Percentiles rank a stretch among this genome's conserved stretches.
phyloP scores from a whole-genome alignment of 2,888 invertebrate genomes.

The Sminthurides aquaticus region DNA sequence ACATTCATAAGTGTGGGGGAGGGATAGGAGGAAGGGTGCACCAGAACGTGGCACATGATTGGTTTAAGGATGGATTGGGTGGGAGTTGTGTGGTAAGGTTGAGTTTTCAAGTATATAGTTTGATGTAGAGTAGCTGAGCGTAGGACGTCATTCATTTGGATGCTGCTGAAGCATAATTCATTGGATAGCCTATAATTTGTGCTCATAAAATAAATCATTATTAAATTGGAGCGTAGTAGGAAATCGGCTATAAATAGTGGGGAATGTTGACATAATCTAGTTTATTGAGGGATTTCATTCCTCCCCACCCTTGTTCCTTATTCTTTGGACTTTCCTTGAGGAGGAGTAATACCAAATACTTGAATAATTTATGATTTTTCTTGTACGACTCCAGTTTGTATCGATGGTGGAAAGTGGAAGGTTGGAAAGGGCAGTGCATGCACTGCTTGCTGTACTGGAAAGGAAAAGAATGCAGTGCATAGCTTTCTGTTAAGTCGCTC shows the following conservation, averaged over 20 bases:
- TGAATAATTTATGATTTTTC: no score
- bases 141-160: not conserved
- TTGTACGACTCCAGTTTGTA: no score
- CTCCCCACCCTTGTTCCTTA: slow-evolving; percentile 32
- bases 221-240: slow-evolving; percentile 43
- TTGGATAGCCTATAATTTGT: slow-evolving; percentile 43
- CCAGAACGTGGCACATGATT: no score
- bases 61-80: not conserved
- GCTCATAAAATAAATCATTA: slow-evolving; percentile 44
- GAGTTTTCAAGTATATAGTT: not conserved
- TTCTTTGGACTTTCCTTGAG: no score
- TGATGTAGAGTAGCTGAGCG: not conserved
- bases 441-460: no score
- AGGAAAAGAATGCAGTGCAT: no score
- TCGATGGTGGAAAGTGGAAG: no score
- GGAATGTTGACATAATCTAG: slow-evolving; percentile 44
- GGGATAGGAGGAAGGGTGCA: no score
- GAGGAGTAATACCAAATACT: no score
- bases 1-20: not conserved
- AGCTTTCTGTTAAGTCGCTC: no score
- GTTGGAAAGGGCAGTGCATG: no score
- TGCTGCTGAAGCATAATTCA: slow-evolving; percentile 41
- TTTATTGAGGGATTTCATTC: slow-evolving; percentile 41
- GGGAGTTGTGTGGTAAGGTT: not conserved
- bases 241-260: slow-evolving; percentile 44